Percentiles rank a stretch among this genome's conserved stretches.
phyloP scores from a whole-genome alignment of 2,113 vertebrate genomes.

The Epinephelus moara region DNA sequence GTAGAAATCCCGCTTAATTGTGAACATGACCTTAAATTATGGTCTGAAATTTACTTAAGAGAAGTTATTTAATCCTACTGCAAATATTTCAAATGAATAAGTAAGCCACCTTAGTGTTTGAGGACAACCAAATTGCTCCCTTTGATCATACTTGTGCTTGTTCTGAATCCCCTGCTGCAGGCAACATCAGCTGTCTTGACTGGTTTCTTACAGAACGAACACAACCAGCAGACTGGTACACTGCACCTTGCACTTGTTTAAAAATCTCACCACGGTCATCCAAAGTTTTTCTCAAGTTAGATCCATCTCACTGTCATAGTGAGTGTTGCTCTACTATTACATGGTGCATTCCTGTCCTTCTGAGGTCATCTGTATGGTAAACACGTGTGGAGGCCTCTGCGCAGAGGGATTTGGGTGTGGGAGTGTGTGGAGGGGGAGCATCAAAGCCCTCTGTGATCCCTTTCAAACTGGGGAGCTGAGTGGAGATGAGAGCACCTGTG shows the following conservation, averaged over 20 bases:
- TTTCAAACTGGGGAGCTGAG: constrained; percentile 66
- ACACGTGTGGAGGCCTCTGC: constrained; percentile 69
- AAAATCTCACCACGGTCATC: not conserved
- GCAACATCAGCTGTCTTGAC: constrained; percentile 20
- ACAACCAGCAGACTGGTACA: not conserved
- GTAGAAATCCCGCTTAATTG: not conserved
- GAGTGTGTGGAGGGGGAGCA: constrained; percentile 35
- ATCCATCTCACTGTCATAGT: constrained; percentile 20
- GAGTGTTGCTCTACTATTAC: constrained; percentile 58
- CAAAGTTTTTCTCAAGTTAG: constrained; percentile 15
- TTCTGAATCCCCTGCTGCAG: constrained; percentile 21
- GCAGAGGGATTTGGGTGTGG: constrained; percentile 30
- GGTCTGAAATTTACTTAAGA: not conserved
- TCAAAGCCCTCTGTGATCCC: constrained; percentile 78
- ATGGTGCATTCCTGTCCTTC: constrained; percentile 73
- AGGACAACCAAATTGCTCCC: constrained; percentile 17
- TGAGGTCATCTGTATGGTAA: constrained; percentile 81
- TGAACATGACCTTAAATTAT: not conserved
- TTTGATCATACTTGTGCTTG: constrained; percentile 43
- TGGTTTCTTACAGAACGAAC: constrained; percentile 21
- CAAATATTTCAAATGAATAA: constrained; percentile 38
- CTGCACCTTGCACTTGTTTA: not conserved
- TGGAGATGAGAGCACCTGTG: constrained; percentile 67
- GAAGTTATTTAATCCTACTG: constrained; percentile 7
- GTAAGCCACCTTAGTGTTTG: constrained; percentile 10